Evolutionary conservation across 2,113 vertebrate genomes (phyloP), one percentile per base, ranked within the genome.

Genomic region (Neoarius graeffei): DNA sequence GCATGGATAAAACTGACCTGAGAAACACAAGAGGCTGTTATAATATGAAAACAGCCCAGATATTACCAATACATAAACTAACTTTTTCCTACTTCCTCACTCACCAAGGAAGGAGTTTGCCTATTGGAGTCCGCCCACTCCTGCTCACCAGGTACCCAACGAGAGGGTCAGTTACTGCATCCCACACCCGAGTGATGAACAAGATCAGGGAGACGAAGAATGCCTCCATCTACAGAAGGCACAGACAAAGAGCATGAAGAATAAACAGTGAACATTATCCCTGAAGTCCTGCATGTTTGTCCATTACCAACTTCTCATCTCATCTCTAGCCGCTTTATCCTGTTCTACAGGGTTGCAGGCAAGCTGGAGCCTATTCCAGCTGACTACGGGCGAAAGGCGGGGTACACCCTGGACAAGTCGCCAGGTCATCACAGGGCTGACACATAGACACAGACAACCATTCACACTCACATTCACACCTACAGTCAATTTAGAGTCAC

Each of bases 121-220:
- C 86, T 0, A 91, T 80, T 89, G 92, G 94, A 0, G 92, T 95
- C 86, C 91, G 92, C 0, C 23, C 84, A 77, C 94, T 97, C 89
- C 92, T 92, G 94, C 94, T 95, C 91, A 96, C 93, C 88, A 96
- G 90, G 86, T 94, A 96, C 19, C 93, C 96, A 7, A 96, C 25
- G 77, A 93, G 87, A 6, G 94, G 95, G 91, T 96, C 96, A 0
- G 94, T 95, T 85, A 96, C 89, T 0, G 95, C 95, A 25, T 95
- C 96, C 94, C 94, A 96, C 85, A 92, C 93, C 77, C 91, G 94
- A 60, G 95, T 95, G 74, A 95, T 81, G 83, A 96, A 96, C 10
- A 95, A 85, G 50, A 96, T 94, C 87, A 95, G 52, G 67, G 95
- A 96, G 4, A 93, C 92, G 0, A 93, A 92, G 85, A 91, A 94